Evolutionary conservation across 2,113 vertebrate genomes (phyloP).

Genomic region (Marmota monax): DNA sequence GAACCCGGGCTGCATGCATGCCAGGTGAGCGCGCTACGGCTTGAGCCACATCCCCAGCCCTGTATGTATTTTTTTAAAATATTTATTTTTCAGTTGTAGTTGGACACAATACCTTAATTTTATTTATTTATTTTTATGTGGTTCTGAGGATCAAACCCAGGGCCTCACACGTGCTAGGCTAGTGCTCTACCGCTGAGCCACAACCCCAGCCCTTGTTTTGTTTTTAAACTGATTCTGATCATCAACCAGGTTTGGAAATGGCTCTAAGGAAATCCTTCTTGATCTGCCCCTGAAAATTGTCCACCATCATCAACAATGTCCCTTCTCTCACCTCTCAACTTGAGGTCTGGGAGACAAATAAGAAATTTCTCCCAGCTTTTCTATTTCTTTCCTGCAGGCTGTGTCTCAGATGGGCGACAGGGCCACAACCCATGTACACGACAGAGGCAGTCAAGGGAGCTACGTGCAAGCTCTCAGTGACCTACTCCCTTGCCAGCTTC

Average conservation of each 20-base stretch:
- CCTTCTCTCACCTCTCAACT: background rate
- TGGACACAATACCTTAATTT: no score
- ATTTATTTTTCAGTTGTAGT: no score
- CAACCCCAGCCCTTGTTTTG: no score
- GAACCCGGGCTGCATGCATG: no score
- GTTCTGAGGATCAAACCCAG: no score
- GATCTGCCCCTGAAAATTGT: slow-evolving; percentile 19
- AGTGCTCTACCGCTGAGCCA: no score
- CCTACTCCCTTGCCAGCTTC: background rate
- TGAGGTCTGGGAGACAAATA: background rate
- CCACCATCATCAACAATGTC: background rate
- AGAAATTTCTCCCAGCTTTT: slow-evolving; percentile 30
- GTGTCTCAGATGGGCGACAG: background rate
- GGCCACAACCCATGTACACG: background rate
- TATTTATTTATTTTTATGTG: no score
- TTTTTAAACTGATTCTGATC: background rate
- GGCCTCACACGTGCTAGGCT: no score
- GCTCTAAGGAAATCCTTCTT: slow-evolving; percentile 44
- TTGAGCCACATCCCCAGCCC: no score
- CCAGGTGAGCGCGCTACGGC: no score
- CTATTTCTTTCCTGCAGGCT: background rate
- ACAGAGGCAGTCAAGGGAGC: background rate
- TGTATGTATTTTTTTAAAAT: no score
- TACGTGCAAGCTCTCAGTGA: slow-evolving; percentile 64
- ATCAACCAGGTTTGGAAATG: slow-evolving; percentile 26